A percentile compares a stretch with the other conserved stretches of the same genome.
These are phyloP conservation scores for Haplochromis vanheusdeni DNA, from an alignment of 2,113 vertebrate species.

Conservation along the genomic window DNA sequence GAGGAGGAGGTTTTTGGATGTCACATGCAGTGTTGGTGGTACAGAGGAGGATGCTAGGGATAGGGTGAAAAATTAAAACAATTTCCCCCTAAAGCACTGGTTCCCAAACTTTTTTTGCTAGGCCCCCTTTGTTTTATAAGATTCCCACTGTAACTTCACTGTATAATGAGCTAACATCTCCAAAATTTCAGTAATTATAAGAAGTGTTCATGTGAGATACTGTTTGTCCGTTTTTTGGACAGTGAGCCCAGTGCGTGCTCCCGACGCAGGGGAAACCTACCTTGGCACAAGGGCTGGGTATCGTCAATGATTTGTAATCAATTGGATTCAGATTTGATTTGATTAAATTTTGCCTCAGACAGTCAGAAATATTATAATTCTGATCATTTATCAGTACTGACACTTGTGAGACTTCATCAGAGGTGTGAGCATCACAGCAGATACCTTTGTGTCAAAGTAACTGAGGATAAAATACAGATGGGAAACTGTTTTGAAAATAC, in stretches of 20 bases:
- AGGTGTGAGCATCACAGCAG: not conserved
- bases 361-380: not conserved
- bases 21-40: not conserved
- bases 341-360: fast-evolving
- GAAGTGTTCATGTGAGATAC: not conserved
- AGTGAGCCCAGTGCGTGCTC: not conserved
- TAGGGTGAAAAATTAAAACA: fast-evolving
- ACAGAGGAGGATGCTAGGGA: not conserved
- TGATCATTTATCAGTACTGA: not conserved
- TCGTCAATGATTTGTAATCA: fast-evolving
- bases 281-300: not conserved
- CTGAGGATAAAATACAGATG: not conserved
- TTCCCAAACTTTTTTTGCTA: not conserved
- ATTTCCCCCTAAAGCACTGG: not conserved
- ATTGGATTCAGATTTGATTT: not conserved
- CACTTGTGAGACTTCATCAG: not conserved
- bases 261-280: not conserved
- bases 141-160: not conserved
- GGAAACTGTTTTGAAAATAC: fast-evolving
- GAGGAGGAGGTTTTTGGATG: not conserved
- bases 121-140: not conserved
- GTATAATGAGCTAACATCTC: not conserved
- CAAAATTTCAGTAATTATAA: not conserved
- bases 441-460: not conserved
- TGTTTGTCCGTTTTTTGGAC: not conserved